Percentiles rank a stretch among this genome's conserved stretches.
phyloP scores from a whole-genome alignment of 2,888 invertebrate species.

The Synergus japonicus region DNA sequence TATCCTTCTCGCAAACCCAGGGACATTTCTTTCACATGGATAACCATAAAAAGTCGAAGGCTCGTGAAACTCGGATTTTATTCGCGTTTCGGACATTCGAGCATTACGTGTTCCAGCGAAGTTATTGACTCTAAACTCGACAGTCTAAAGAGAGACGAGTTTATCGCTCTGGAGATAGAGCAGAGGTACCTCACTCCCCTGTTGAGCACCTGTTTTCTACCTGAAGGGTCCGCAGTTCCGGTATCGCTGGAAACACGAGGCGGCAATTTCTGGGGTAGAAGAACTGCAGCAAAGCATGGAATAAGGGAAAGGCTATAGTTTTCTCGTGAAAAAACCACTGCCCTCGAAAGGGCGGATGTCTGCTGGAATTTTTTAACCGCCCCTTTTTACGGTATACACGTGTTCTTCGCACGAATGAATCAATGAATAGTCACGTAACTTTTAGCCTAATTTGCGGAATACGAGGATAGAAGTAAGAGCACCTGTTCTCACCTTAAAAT shows the following conservation, averaged over 20 bases:
- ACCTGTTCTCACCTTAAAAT: conserved; percentile 18
- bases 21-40: neutral
- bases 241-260: conserved; percentile 18
- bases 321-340: neutral
- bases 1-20: neutral
- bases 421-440: neutral
- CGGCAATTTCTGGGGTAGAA: neutral
- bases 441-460: conserved; percentile 1
- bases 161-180: conserved; percentile 58
- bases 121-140: conserved; percentile 21
- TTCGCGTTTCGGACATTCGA: neutral
- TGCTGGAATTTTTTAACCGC: conserved; percentile 14
- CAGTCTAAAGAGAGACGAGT: conserved; percentile 53
- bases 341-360: conserved; percentile 16
- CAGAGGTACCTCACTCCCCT: conserved; percentile 53
- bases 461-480: neutral
- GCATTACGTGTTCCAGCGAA: conserved; percentile 17
- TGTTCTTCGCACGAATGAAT: neutral
- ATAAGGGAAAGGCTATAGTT: neutral
- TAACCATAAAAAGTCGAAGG: neutral
- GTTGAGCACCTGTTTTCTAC: conserved; percentile 60
- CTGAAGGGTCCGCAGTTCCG: conserved; percentile 45
- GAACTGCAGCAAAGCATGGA: neutral
- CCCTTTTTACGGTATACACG: conserved; percentile 15
- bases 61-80: conserved; percentile 22